These are phyloP conservation scores for Melieria picta DNA, from an alignment of 2,888 invertebrate genomes.

Conservation along the genomic window DNA sequence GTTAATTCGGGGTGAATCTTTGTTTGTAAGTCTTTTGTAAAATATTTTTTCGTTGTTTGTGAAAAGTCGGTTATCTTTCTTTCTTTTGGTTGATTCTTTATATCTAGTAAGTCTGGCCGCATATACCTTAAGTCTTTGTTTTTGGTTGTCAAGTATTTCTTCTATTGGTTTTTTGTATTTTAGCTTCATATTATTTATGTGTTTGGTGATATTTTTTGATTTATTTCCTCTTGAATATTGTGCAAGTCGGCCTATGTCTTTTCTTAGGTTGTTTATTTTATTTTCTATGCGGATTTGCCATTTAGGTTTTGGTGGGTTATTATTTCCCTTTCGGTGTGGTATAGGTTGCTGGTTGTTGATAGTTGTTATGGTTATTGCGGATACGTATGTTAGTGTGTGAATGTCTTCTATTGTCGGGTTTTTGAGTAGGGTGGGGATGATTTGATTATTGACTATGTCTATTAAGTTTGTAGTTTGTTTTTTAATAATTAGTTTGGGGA, in stretches of 20 bases:
- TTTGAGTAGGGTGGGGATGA: background rate
- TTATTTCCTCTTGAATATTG: background rate
- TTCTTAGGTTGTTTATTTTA: background rate
- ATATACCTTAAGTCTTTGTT: conserved; percentile 11
- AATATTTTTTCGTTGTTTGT: conserved; percentile 19
- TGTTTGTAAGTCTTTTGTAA: conserved; percentile 8
- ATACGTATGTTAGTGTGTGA: background rate
- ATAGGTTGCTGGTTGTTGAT: background rate
- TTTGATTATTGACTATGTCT: background rate
- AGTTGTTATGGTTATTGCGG: background rate
- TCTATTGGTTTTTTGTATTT: conserved; percentile 13
- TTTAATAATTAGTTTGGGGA: background rate
- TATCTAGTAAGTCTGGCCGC: background rate
- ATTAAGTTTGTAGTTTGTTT: background rate
- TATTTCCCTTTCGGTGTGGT: background rate
- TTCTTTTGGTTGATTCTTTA: conserved; percentile 18
- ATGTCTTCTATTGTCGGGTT: background rate
- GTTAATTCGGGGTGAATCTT: background rate
- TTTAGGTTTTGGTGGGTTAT: background rate
- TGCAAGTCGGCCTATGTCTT: background rate
- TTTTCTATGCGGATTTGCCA: background rate
- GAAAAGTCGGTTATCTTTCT: conserved; percentile 5
- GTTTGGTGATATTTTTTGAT: background rate
- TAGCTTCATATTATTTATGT: background rate
- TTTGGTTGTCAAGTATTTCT: background rate